Conservation (phyloP, 2,113 vertebrate genomes). For the Carollia perspicillata region DNA sequence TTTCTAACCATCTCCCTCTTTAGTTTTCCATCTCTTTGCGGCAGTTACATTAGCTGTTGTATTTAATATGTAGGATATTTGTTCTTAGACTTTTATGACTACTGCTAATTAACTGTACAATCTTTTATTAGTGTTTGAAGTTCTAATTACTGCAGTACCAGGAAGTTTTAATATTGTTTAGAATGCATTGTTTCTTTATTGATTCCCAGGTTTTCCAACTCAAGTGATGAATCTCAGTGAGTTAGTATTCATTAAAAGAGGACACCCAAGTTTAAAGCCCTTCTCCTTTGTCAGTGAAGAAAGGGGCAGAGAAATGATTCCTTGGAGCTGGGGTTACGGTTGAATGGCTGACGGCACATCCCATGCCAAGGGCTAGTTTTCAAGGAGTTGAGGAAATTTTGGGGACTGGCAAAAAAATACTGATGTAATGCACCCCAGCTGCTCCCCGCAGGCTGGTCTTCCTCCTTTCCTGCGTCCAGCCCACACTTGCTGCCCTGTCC, state of each 20-base stretch:
- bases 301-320: conserved; percentile 53
- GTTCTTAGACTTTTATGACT: conserved; percentile 58
- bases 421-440: neutral
- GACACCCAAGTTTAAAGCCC: conserved; percentile 65
- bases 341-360: neutral
- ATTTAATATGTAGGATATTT: conserved; percentile 67
- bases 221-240: conserved; percentile 77
- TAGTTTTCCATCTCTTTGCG: conserved; percentile 26
- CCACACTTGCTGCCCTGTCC: neutral
- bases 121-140: conserved; percentile 77
- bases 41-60: conserved; percentile 48
- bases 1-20: conserved; percentile 2
- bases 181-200: conserved; percentile 78
- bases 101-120: conserved; percentile 70
- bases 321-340: conserved; percentile 59
- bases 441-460: no score
- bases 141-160: conserved; percentile 77
- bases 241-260: conserved; percentile 80
- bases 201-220: conserved; percentile 78
- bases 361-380: neutral
- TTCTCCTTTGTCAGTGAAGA: conserved; percentile 67
- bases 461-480: neutral
- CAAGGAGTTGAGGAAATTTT: neutral
- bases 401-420: neutral
- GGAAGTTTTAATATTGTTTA: conserved; percentile 81